phyloP scores from a whole-genome alignment of 2,113 vertebrate species.

The Petromus typicus region DNA sequence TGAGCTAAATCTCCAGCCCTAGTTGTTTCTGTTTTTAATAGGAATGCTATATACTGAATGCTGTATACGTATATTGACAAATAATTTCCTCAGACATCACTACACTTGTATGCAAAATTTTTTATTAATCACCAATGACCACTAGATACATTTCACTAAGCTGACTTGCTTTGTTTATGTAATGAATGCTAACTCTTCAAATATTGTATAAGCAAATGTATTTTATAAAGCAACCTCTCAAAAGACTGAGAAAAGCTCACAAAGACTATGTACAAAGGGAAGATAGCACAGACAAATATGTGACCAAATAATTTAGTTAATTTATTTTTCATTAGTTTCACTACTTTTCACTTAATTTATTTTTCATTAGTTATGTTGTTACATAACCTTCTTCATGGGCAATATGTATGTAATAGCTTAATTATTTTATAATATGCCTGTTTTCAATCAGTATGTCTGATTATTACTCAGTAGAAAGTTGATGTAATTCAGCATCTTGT shows the following conservation, averaged over 20 bases:
- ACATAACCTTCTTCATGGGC: not conserved
- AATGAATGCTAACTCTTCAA: not conserved
- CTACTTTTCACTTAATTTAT: no score
- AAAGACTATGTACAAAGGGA: not conserved
- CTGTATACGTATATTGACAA: not conserved
- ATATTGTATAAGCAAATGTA: not conserved
- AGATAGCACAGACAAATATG: not conserved
- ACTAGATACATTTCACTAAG: not conserved
- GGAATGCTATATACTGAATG: not conserved
- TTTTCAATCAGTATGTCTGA: not conserved
- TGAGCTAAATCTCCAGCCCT: no score
- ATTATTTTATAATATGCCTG: not conserved
- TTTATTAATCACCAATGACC: constrained; percentile 1
- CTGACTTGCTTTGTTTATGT: not conserved
- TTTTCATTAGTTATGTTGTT: no score
- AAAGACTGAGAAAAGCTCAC: not conserved
- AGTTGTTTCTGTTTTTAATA: not conserved
- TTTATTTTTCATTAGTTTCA: not conserved
- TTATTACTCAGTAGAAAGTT: not conserved
- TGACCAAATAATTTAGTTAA: not conserved
- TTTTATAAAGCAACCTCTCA: not conserved
- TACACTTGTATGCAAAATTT: not conserved
- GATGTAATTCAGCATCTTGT: not conserved
- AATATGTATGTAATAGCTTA: not conserved
- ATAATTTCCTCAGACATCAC: not conserved